Evolutionary conservation across 2,113 vertebrate genomes (phyloP), one percentile per base, ranked within the genome.

Genomic region (Hypocryptadius cinnamomeus): DNA sequence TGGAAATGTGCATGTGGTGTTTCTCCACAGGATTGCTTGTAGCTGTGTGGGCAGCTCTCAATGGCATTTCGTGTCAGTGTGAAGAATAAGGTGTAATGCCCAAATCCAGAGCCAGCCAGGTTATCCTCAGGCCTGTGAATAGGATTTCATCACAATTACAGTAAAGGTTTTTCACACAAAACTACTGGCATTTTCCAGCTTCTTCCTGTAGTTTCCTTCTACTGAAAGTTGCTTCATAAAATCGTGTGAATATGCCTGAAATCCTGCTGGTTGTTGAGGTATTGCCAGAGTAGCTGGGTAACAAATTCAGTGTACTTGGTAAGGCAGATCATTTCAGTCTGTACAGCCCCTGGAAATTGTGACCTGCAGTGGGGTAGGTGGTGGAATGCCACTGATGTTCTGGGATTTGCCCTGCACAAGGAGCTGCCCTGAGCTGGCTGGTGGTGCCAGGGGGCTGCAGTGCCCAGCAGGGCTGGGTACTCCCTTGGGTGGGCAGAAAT

Each of bases 1-100:
- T 61, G 30, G 48, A 23, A 27, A 20, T 1, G 18, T 5, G 0
- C n/a, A 3, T 27, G 23, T 57, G 2, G 0, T 3, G 9, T 83
- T 69, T 61, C 30, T 79, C 18, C 8, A 4, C 4, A 7, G 33
- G 57, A 10, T 9, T 51, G 35, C 13, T 65, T 31, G 59, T 10
- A 25, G 42, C 7, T 39, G 15, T 15, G 31, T 47, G 50, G 51
- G 13, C 27, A 23, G 25, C 18, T 69, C 61, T 40, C 42, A 19
- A 12, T 37, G 65, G 22, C 28, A 21, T 27, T 65, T 59, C 9
- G 2, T 44, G 27, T 13, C 69, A 18, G 18, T 22, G 7, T 15
- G 12, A 42, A 40, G 48, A 33, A 39, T 35, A 23, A 59, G 24
- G 18, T 33, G 7, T 4, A 22, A 19, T 5, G 11, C 64, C 27